Base-by-base conservation (phyloP, 2,797 vertebrate species). In the Lindbergichthys nudifrons region DNA sequence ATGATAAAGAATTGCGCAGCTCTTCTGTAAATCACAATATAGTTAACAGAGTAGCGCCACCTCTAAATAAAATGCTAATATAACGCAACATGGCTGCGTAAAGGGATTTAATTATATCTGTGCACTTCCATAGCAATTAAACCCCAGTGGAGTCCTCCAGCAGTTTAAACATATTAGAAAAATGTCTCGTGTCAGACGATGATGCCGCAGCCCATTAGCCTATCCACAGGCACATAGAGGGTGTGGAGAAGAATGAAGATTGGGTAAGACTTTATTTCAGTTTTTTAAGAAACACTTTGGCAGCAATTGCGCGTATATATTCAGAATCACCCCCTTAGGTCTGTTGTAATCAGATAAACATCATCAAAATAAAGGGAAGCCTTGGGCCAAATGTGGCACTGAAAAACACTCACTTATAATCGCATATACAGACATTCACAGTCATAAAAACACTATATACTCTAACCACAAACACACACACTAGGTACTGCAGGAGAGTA, bases 121-220 rank as follows among this genome's bases (percentile, higher is more conserved):
- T 78, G 79, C 77, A 82, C 88, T 87, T 89, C 86, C 83, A 73
- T 81, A 52, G 86, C 88, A 93, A 91, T 92, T 91, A 91, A 93
- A 89, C 88, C 88, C 88, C 86, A 80, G 79, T 72, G 73, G 90
- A 87, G 81, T 90, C 82, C 75, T 89, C 89, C 90, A 85, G 87
- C 89, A 88, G 90, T 87, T 92, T 82, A 88, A 91, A 89, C 83
- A 88, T 90, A 92, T 92, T 91, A 91, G 77, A 90, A 90, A 88
- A 90, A 91, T 72, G 74, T 77, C 39, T 70, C 1, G 39, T 89
- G 92, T 90, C 87, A 89, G 84, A 88, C 70, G 82, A 87, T 80
- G 89, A 83, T 86, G 85, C 84, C 12, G 75, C 75, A 87, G 83
- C 84, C 88, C 85, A 91, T 92, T 92, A 92, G 89, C 86, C 68